These are phyloP conservation scores for Carettochelys insculpta DNA, from an alignment of 2,113 vertebrate genomes.

Conservation along the genomic window DNA sequence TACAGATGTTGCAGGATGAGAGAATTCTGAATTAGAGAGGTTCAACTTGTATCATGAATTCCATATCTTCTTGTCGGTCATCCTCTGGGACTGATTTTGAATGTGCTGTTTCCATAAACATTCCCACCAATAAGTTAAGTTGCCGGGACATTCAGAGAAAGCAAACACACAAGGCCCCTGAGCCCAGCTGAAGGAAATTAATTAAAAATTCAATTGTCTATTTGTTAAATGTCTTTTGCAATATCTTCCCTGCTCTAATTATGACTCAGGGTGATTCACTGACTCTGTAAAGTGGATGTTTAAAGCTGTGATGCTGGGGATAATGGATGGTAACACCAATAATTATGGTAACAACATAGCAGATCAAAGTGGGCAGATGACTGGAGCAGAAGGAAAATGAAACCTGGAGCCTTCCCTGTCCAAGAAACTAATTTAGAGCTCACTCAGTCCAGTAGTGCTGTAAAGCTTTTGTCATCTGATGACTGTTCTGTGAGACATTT, in stretches of 20 bases:
- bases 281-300: slow-evolving; percentile 51
- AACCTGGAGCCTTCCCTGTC: slow-evolving; percentile 42
- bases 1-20: no score
- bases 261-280: slow-evolving; percentile 27
- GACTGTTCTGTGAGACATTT: neutral
- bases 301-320: slow-evolving; percentile 55
- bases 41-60: neutral
- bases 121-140: slow-evolving; percentile 26
- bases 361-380: slow-evolving; percentile 61
- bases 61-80: slow-evolving; percentile 3
- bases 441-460: neutral
- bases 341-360: slow-evolving; percentile 55
- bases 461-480: neutral
- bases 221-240: slow-evolving; percentile 50
- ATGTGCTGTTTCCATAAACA: neutral
- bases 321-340: slow-evolving; percentile 15
- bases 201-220: slow-evolving; percentile 48
- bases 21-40: no score
- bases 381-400: slow-evolving; percentile 41
- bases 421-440: neutral
- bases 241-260: slow-evolving; percentile 58
- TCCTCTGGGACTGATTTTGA: slow-evolving; percentile 4
- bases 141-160: slow-evolving; percentile 12
- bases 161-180: slow-evolving; percentile 10
- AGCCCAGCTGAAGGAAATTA: slow-evolving; percentile 13